Conservation (phyloP, 2,888 invertebrate species). For the Taphrorychus bicolor region DNA sequence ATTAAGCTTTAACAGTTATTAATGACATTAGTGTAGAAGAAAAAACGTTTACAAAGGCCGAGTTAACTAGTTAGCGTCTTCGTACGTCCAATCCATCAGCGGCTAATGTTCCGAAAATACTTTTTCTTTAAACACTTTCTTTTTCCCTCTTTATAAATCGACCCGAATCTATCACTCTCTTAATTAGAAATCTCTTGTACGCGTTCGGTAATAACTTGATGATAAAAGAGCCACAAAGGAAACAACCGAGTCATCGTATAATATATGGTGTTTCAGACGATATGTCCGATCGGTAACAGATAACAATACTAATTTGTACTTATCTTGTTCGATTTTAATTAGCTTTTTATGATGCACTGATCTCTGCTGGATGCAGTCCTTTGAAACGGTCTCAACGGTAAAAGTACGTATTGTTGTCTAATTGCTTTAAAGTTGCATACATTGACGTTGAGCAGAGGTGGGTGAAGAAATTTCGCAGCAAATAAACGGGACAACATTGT, state of each 20-base stretch:
- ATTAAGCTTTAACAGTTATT: background rate
- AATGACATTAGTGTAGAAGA: background rate
- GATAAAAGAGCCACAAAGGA: constrained; percentile 23
- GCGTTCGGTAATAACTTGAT: constrained; percentile 21
- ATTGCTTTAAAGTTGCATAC: no score
- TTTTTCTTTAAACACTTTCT: constrained; percentile 14
- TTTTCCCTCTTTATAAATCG: constrained; percentile 10
- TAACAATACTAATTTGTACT: constrained; percentile 41
- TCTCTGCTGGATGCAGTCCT: constrained; percentile 9
- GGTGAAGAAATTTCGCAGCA: no score
- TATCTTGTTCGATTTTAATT: constrained; percentile 41
- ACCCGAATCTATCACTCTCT: constrained; percentile 18
- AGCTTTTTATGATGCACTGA: constrained; percentile 26
- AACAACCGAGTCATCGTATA: constrained; percentile 27
- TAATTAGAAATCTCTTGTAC: constrained; percentile 29
- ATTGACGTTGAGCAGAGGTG: no score
- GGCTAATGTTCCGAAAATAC: constrained; percentile 3
- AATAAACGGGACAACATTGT: no score
- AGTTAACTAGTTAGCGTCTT: background rate
- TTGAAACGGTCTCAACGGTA: background rate
- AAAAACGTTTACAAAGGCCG: background rate
- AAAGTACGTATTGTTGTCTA: no score
- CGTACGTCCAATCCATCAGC: background rate
- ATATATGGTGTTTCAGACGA: constrained; percentile 31
- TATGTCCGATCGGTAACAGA: constrained; percentile 35